Conservation (phyloP, 2,797 vertebrate species). For the Scomberomorus guttatus region DNA sequence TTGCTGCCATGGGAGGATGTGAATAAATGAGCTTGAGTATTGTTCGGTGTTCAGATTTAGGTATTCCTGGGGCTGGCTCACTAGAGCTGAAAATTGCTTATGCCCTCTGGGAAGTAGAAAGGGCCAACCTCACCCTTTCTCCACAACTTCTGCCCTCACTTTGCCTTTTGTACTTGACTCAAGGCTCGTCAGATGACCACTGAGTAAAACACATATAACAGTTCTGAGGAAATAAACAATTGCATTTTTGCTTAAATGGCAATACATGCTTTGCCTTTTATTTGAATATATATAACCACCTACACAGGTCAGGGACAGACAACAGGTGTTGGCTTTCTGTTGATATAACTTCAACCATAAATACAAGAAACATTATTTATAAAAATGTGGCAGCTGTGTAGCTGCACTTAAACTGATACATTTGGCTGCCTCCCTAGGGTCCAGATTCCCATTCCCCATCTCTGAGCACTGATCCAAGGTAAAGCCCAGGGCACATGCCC, state of each 20-base stretch:
- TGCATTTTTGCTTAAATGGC: constrained; percentile 20
- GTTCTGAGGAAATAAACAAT: neutral
- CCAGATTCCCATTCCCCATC: constrained; percentile 58
- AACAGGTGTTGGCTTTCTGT: constrained; percentile 20
- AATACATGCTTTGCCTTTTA: constrained; percentile 11
- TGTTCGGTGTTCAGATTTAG: constrained; percentile 80
- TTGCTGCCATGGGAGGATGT: constrained; percentile 59
- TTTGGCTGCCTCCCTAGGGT: constrained; percentile 54
- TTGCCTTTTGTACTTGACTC: constrained; percentile 38
- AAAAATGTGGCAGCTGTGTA: constrained; percentile 37
- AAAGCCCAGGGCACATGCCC: constrained; percentile 66
- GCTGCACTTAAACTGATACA: constrained; percentile 36
- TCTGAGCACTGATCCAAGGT: constrained; percentile 66
- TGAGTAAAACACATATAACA: neutral
- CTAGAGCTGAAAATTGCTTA: constrained; percentile 87
- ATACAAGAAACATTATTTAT: constrained; percentile 24
- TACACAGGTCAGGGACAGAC: constrained; percentile 26
- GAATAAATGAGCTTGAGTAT: constrained; percentile 82
- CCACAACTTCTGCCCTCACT: constrained; percentile 53
- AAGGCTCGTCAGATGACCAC: constrained; percentile 28
- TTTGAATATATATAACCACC: constrained; percentile 25
- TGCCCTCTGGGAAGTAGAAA: constrained; percentile 74
- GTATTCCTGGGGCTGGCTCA: constrained; percentile 80
- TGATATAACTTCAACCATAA: constrained; percentile 1
- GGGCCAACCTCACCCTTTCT: constrained; percentile 60